Conservation (phyloP, 2,888 invertebrate species). For the Scrobipalpa atriplicella region DNA sequence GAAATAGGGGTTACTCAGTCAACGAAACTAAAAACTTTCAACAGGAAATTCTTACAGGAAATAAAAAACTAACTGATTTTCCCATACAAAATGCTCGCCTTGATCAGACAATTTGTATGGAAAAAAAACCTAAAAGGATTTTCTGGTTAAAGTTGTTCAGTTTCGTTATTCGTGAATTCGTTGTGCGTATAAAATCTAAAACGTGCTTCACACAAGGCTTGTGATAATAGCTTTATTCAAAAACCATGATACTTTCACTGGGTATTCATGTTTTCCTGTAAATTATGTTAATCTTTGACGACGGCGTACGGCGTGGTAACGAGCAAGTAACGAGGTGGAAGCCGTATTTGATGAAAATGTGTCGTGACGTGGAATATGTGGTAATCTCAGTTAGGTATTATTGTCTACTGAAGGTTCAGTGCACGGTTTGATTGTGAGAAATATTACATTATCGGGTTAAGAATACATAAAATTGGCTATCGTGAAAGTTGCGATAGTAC, state of each 20-base stretch:
- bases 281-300: constrained; percentile 11
- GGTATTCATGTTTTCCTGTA: constrained; percentile 1
- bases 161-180: no score
- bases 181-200: no score
- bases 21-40: no score
- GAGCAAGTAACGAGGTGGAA: neutral
- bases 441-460: neutral
- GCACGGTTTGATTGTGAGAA: neutral
- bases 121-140: no score
- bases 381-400: neutral
- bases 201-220: neutral
- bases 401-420: neutral
- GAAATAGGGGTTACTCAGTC: no score
- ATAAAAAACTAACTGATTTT: no score
- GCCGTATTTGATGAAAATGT: constrained; percentile 3
- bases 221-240: neutral
- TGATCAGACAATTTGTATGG: no score
- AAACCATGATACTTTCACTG: neutral
- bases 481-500: no score
- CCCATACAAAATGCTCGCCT: no score
- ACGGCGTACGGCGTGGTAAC: neutral
- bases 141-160: no score
- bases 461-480: no score
- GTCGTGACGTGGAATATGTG: neutral
- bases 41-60: no score